These are phyloP conservation scores for Dermochelys coriacea DNA, from an alignment of 2,797 vertebrate species.

Conservation along the genomic window DNA sequence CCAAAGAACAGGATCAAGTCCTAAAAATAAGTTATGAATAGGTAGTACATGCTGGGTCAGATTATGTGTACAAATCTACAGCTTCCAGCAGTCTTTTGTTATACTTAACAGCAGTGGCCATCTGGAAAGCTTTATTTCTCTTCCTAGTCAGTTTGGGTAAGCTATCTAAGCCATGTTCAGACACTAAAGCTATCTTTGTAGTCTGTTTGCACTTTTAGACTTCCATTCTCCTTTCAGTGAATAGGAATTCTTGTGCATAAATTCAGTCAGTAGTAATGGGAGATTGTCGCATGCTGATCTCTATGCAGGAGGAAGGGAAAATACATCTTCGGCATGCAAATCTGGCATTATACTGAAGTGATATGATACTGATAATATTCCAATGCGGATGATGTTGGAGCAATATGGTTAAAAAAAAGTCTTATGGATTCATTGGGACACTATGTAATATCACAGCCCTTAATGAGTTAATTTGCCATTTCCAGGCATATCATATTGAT, in stretches of 20 bases:
- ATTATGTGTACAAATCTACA: not conserved
- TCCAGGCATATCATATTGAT: not conserved
- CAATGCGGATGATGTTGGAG: not conserved
- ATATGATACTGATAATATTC: not conserved
- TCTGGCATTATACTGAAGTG: not conserved
- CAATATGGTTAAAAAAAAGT: not conserved
- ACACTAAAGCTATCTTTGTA: not conserved
- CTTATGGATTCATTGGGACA: not conserved
- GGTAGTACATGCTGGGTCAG: not conserved
- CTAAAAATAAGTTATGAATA: not conserved
- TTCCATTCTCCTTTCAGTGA: not conserved
- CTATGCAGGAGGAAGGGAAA: not conserved
- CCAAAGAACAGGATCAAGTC: not conserved
- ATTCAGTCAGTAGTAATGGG: not conserved
- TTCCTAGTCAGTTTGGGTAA: not conserved
- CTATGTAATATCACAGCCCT: not conserved
- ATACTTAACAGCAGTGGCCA: not conserved
- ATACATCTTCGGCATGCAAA: not conserved
- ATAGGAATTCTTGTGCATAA: not conserved
- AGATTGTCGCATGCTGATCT: not conserved
- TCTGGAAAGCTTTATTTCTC: not conserved
- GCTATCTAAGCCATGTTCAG: not conserved
- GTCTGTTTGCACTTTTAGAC: not conserved
- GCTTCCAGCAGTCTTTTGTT: not conserved
- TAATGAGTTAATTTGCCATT: not conserved